Evolutionary conservation across 1,140 invertebrate genomes (phyloP), one percentile per base, ranked within the genome.

Genomic region (Hylaeus volcanicus): DNA sequence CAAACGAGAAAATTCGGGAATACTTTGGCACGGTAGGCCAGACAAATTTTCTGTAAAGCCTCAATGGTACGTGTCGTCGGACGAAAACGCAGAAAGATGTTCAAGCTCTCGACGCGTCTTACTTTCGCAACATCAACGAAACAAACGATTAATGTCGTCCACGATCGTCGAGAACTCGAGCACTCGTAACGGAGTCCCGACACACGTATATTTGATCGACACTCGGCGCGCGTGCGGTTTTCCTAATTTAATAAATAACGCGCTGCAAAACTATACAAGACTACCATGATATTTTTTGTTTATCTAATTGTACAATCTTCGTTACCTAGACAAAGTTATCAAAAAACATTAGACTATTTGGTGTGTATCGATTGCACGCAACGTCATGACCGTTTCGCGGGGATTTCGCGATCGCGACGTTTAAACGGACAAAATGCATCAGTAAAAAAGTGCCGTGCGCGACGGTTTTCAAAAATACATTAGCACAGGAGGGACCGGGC

Each of bases 271-370:
- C 71, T 86, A 81, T 86, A 86, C 69, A 79, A 26, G 63, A 61
- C 26, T 75, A 74, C 41, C 78, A 45, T 43, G 43, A 48, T 51
- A 15, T 64, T 64, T 73, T 82, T 83, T 76, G 26, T 68, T 72
- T 84, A 81, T 37, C 65, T 80, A 84, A 79, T 68, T 87, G 60
- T 86, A 84, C 78, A 86, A 53, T 69, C 11, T 78, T 76, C 60
- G 39, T 76, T 65, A 79, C 48, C 60, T 73, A 75, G 11, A 78
- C 73, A 87, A 82, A 53, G 58, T 78, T 87, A 88, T 81, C 60
- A 88, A 81, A 77, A 82, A 83, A 85, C 74, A 61, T 85, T 83
- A 88, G 41, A 84, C 66, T 84, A 88, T 81, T 88, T 88, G 74
- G 78, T 74, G 64, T 79, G 79, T 26, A 26, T 88, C 66, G 73